These are phyloP conservation scores for Cebus imitator DNA, from an alignment of 2,113 vertebrate species.

Conservation along the genomic window DNA sequence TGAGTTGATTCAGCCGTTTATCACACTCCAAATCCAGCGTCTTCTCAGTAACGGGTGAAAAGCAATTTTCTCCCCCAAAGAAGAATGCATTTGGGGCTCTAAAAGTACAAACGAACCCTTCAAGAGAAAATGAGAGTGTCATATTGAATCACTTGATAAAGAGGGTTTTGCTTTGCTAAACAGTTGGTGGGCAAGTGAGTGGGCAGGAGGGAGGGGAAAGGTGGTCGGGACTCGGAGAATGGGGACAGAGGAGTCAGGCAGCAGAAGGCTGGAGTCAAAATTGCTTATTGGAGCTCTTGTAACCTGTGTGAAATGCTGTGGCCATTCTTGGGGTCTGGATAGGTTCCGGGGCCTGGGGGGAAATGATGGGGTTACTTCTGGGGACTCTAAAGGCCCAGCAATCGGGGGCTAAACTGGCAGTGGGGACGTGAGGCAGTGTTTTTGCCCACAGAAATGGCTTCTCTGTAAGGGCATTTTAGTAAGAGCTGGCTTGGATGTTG, in stretches of 20 bases:
- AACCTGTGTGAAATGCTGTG: not conserved
- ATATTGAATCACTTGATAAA: not conserved
- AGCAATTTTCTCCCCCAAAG: not conserved
- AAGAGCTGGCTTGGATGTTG: not conserved
- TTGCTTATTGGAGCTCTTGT: not conserved
- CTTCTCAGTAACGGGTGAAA: not conserved
- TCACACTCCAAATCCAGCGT: fast-evolving
- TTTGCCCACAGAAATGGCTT: not conserved
- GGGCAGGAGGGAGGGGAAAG: not conserved
- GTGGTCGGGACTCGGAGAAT: not conserved
- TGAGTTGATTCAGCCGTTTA: fast-evolving
- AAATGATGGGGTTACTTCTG: not conserved
- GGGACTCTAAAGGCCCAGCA: not conserved
- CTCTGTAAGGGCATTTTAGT: not conserved
- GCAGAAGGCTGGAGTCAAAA: not conserved
- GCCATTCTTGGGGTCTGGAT: not conserved
- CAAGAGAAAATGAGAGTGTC: not conserved
- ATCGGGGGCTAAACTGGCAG: too few species aligned
- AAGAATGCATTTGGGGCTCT: not conserved
- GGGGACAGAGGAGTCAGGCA: not conserved
- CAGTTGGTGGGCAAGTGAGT: not conserved
- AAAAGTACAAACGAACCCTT: not conserved
- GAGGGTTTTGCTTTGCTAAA: not conserved
- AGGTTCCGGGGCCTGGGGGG: not conserved
- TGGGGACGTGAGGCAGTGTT: not conserved